phyloP scores from a whole-genome alignment of 2,888 invertebrate genomes.

The Perizoma affinitatum region DNA sequence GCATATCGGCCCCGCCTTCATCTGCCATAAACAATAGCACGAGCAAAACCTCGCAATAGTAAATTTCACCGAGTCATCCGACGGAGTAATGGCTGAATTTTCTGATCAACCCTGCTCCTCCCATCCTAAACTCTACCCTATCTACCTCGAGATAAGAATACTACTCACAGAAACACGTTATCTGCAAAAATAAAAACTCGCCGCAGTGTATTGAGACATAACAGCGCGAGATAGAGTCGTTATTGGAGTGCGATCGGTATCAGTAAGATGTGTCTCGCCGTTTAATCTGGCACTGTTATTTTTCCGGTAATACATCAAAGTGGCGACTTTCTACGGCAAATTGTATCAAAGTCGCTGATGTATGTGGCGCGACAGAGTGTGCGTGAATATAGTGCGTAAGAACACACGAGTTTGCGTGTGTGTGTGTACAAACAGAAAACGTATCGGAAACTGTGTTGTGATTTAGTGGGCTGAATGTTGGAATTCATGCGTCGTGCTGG shows the following conservation, averaged over 20 bases:
- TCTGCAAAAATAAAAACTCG: slow-evolving; percentile 29
- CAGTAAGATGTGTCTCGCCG: slow-evolving; percentile 50
- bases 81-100: slow-evolving; percentile 64
- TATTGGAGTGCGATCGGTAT: slow-evolving; percentile 26
- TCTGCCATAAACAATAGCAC: slow-evolving; percentile 71
- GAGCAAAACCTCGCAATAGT: slow-evolving; percentile 66
- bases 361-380: slow-evolving; percentile 47
- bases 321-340: slow-evolving; percentile 70
- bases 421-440: slow-evolving; percentile 14
- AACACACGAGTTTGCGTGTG: slow-evolving; percentile 12
- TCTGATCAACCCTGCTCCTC: slow-evolving; percentile 46
- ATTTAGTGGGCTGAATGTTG: slow-evolving; percentile 26
- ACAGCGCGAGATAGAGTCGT: slow-evolving; percentile 28
- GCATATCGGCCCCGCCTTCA: slow-evolving; percentile 64
- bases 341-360: slow-evolving; percentile 74
- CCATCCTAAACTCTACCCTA: slow-evolving; percentile 26
- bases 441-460: slow-evolving; percentile 30
- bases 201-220: slow-evolving; percentile 36
- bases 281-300: slow-evolving; percentile 72
- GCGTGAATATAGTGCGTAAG: slow-evolving; percentile 13
- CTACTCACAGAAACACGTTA: slow-evolving; percentile 21
- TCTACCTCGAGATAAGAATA: slow-evolving; percentile 16
- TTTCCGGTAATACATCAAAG: slow-evolving; percentile 76
- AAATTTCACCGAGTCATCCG: slow-evolving; percentile 69
- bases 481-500: slow-evolving; percentile 21